Evolutionary conservation across 2,888 invertebrate species (phyloP), one percentile per base, ranked within the genome.

Genomic region (Sesia apiformis): DNA sequence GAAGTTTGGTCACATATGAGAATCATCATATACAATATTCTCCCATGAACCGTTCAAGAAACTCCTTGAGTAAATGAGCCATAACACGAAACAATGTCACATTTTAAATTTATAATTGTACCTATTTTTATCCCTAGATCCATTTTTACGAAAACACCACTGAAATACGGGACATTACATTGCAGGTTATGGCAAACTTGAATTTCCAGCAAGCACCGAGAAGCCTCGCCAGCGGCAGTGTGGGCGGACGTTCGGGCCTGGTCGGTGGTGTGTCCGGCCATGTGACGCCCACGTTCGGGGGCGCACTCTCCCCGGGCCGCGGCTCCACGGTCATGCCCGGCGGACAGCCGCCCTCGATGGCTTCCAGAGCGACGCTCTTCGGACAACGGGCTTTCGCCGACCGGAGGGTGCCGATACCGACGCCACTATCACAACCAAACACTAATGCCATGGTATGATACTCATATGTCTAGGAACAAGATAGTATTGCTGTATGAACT

Each of bases 131-230:
- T 23, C 23, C 23, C 23, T 23, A 23, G 23, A 23, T 23, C 23
- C 23, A 23, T 23, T 23, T 23, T 23, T 23, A 23, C 23, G 23
- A 23, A 23, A 23, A 23, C 23, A 23, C 23, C 23, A 23, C 23
- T 23, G 23, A 23, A 23, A 23, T 23, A 23, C 23, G 23, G 23
- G 6, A 38, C 8, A 46, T 50, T 59, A 6, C 51, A 46, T 85
- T 79, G 7, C 88, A 92, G 95, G 95, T 94, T 93, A 96, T 96
- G 96, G 96, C 96, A 92, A 96, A 96, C 93, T 93, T 96, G 93
- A 96, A 96, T 92, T 95, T 96, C 91, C 94, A 94, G 88, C 94
- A 94, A 91, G 94, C 94, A 73, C 95, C 96, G 88, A 93, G 96
- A 91, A 96, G 94, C 92, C 93, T 96, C 91, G 94, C 95, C 84